Evolutionary conservation across 2,797 vertebrate species (phyloP).

Genomic region (Scomberomorus guttatus): DNA sequence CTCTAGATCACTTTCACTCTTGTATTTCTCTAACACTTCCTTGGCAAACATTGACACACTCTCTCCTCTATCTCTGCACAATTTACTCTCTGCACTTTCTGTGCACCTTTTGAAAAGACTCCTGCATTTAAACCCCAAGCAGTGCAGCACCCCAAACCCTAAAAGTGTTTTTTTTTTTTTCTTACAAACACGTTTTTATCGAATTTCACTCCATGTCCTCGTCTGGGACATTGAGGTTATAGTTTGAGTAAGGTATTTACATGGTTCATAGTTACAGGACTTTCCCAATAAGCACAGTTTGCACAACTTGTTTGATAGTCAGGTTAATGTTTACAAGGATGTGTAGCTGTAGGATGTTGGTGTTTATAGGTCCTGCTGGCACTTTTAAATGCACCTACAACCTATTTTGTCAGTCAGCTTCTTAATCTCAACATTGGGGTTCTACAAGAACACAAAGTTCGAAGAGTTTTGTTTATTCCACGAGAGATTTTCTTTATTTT

Average conservation of each 20-base stretch:
- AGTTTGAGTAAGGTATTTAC: background rate
- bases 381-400: background rate
- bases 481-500: background rate
- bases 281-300: constrained; percentile 5
- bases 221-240: background rate
- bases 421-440: background rate
- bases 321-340: background rate
- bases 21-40: constrained; percentile 5
- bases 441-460: background rate
- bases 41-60: constrained; percentile 17
- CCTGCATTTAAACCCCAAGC: background rate
- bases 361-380: no score
- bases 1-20: background rate
- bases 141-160: background rate
- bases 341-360: background rate
- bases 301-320: background rate
- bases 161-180: background rate
- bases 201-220: no score
- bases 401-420: background rate
- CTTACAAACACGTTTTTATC: no score
- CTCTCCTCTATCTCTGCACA: background rate
- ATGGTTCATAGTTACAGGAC: background rate
- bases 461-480: background rate
- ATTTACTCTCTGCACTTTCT: background rate
- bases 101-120: background rate